Evolutionary conservation across 1,140 invertebrate genomes (phyloP).

Genomic region (Hermetia illucens): DNA sequence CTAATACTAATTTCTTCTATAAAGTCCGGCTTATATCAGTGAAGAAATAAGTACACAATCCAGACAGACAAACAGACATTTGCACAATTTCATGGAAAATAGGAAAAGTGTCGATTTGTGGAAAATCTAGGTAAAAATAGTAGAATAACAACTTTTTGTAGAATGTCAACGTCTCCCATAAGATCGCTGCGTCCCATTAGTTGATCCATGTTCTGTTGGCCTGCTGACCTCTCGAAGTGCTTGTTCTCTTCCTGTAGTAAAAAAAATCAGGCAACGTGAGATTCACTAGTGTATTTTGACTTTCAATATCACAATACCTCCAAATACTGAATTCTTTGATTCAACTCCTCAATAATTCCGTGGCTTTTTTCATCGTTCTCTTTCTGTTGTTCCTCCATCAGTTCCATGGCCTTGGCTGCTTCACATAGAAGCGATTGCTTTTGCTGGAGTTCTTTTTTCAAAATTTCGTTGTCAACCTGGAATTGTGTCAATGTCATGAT

Average conservation of each 20-base stretch:
- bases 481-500: constrained; percentile 10
- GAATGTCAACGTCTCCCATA: constrained; percentile 6
- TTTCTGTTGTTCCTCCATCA: constrained; percentile 46
- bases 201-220: constrained; percentile 3
- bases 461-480: constrained; percentile 60
- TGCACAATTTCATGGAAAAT: background rate
- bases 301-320: too few relatives aligned
- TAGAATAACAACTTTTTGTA: constrained; percentile 8
- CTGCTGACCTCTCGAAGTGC: background rate
- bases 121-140: background rate
- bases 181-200: constrained; percentile 7
- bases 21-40: too few relatives aligned
- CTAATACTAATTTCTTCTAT: too few relatives aligned
- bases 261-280: background rate
- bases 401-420: constrained; percentile 62
- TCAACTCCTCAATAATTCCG: constrained; percentile 19
- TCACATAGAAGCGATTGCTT: constrained; percentile 71
- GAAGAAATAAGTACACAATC: too few relatives aligned
- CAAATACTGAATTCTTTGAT: constrained; percentile 18
- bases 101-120: too few relatives aligned
- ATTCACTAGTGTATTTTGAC: too few relatives aligned
- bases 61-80: background rate
- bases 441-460: constrained; percentile 61
- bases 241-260: background rate
- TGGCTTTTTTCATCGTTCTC: constrained; percentile 17